phyloP scores from a whole-genome alignment of 2,113 vertebrate species.

The Malurus elegans region DNA sequence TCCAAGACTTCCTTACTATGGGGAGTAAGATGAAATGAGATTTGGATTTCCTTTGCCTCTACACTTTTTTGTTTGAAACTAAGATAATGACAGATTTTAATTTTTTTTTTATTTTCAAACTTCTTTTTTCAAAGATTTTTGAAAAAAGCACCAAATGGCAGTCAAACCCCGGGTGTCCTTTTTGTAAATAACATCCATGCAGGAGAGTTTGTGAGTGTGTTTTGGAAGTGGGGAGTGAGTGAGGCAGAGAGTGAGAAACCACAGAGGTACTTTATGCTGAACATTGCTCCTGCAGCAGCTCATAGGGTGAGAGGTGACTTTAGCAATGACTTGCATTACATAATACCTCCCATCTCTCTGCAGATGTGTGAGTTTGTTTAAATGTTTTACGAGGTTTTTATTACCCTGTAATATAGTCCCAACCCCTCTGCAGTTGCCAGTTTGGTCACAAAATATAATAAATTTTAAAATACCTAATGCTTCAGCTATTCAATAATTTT shows the following conservation, averaged over 20 bases:
- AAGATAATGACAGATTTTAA: background rate
- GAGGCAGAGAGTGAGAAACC: conserved; percentile 54
- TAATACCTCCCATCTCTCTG: conserved; percentile 75
- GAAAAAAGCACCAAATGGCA: background rate
- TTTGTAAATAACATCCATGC: background rate
- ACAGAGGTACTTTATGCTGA: conserved; percentile 50
- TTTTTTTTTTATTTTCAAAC: background rate
- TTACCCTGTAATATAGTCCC: conserved; percentile 58
- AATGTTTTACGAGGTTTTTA: conserved; percentile 72
- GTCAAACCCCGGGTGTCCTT: background rate
- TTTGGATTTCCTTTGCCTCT: background rate
- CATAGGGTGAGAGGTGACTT: conserved; percentile 63
- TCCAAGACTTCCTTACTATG: background rate
- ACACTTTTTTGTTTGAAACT: background rate
- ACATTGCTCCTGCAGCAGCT: conserved; percentile 53
- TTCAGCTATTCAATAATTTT: conserved; percentile 59
- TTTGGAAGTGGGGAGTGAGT: background rate
- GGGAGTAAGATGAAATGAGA: background rate
- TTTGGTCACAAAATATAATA: conserved; percentile 62
- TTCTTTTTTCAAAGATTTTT: background rate
- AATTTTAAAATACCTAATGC: conserved; percentile 64
- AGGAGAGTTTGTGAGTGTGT: background rate
- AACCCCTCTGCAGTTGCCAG: conserved; percentile 62
- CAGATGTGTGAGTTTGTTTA: conserved; percentile 73
- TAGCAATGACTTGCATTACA: conserved; percentile 67